Conservation (phyloP, 2,797 vertebrate genomes). For the Percopsis omiscomaycus region DNA sequence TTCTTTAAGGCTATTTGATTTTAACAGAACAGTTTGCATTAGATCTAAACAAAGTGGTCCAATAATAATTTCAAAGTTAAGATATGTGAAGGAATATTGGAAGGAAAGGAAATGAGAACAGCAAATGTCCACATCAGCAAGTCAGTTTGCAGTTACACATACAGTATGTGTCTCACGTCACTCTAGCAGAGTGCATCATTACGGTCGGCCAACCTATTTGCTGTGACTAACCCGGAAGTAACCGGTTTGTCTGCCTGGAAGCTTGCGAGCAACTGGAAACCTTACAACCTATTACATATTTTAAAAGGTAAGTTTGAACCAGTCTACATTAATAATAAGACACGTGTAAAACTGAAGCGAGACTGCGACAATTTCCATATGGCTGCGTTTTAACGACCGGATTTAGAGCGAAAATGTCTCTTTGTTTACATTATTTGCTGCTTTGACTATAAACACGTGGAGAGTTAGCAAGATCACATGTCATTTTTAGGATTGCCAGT, state of each 20-base stretch:
- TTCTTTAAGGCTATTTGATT: neutral
- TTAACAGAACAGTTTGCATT: neutral
- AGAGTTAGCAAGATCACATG: slow-evolving; percentile 31
- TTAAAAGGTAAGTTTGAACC: slow-evolving; percentile 62
- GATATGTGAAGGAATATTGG: too few species aligned
- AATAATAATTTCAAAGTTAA: neutral
- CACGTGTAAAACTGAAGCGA: rapidly evolving
- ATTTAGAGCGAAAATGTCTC: slow-evolving; percentile 13
- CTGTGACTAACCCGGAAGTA: slow-evolving; percentile 67
- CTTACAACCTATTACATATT: slow-evolving; percentile 27
- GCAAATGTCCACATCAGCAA: too few species aligned
- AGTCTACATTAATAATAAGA: neutral
- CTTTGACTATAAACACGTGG: slow-evolving; percentile 64
- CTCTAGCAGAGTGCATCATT: slow-evolving; percentile 43
- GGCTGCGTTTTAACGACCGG: neutral
- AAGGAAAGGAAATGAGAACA: too few species aligned
- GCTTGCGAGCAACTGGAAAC: slow-evolving; percentile 8
- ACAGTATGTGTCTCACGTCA: neutral
- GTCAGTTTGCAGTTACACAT: too few species aligned
- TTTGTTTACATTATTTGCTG: slow-evolving; percentile 70
- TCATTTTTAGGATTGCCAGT: neutral
- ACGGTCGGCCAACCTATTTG: slow-evolving; percentile 62
- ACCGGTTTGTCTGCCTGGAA: slow-evolving; percentile 30
- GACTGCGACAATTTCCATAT: rapidly evolving
- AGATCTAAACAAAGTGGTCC: neutral